These are phyloP conservation scores for Calliopum simillimum DNA, from an alignment of 2,888 invertebrate species.

Conservation along the genomic window DNA sequence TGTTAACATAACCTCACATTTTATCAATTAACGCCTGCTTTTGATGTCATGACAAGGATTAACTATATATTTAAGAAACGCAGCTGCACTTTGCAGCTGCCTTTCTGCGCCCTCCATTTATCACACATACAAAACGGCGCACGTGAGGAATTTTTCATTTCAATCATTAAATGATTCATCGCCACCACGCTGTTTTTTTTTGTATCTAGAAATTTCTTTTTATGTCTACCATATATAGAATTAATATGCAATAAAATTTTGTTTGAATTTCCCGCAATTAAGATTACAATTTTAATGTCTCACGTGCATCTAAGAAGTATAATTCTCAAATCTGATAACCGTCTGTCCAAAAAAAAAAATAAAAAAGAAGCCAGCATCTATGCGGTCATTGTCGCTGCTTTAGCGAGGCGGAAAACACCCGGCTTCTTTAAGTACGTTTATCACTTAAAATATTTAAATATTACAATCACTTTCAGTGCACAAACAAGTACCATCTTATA, in stretches of 20 bases:
- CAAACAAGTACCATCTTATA: neutral
- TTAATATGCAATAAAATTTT: neutral
- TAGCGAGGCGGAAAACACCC: slow-evolving; percentile 43
- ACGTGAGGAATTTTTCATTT: neutral
- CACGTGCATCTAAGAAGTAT: slow-evolving; percentile 41
- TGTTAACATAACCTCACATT: slow-evolving; percentile 29
- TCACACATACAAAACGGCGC: neutral
- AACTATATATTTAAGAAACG: neutral
- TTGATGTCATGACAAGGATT: slow-evolving; percentile 2
- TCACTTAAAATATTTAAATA: slow-evolving; percentile 20
- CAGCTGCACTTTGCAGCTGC: neutral
- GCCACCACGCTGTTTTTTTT: slow-evolving; percentile 10
- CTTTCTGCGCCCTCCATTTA: neutral
- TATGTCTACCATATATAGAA: neutral
- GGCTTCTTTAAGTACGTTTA: slow-evolving; percentile 40
- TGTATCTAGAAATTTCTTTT: slow-evolving; percentile 20
- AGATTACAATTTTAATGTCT: slow-evolving; percentile 36
- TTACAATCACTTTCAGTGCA: neutral
- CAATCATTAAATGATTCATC: slow-evolving; percentile 22
- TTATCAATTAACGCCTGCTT: neutral
- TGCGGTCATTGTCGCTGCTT: slow-evolving; percentile 44
- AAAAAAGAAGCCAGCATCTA: no score
- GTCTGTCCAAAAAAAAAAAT: slow-evolving; percentile 20
- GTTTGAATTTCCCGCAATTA: neutral
- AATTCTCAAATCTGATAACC: slow-evolving; percentile 13